Evolutionary conservation across 1,140 invertebrate genomes (phyloP).

Genomic region (Amphibalanus amphitrite): DNA sequence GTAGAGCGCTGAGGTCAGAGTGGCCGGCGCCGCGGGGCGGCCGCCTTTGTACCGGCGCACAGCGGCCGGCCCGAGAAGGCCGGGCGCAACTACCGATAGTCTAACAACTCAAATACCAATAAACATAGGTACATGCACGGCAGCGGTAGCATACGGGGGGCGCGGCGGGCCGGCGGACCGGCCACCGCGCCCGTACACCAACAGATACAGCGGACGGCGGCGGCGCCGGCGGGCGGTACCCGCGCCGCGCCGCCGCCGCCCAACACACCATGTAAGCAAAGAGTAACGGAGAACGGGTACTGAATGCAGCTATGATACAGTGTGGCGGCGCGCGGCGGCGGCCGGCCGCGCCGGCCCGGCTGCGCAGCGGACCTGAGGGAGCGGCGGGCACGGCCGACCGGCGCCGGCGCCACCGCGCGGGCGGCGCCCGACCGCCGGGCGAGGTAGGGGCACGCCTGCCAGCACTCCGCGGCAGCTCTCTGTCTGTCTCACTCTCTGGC

Average conservation of each 20-base stretch:
- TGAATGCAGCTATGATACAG: not conserved
- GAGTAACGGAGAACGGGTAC: not conserved
- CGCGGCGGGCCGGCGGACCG: no score
- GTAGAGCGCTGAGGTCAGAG: not conserved
- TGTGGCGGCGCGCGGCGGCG: no score
- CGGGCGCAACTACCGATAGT: not conserved
- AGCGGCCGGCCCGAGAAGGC: no score
- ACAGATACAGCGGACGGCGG: not conserved
- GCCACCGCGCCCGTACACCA: not conserved
- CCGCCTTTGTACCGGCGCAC: not conserved
- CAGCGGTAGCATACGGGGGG: not conserved
- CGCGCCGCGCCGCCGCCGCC: no score
- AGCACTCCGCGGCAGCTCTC: not conserved
- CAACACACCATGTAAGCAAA: not conserved
- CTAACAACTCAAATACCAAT: not conserved
- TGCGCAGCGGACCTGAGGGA: not conserved
- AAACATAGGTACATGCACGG: not conserved
- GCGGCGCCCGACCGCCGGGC: not conserved
- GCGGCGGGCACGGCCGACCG: no score
- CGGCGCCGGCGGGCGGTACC: no score
- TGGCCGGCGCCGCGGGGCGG: no score
- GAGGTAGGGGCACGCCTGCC: not conserved
- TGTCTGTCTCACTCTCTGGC: not conserved
- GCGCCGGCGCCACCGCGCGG: no score
- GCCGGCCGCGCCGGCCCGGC: no score